Evolutionary conservation across 1,140 invertebrate genomes (phyloP).

Genomic region (Leucophenga varia): DNA sequence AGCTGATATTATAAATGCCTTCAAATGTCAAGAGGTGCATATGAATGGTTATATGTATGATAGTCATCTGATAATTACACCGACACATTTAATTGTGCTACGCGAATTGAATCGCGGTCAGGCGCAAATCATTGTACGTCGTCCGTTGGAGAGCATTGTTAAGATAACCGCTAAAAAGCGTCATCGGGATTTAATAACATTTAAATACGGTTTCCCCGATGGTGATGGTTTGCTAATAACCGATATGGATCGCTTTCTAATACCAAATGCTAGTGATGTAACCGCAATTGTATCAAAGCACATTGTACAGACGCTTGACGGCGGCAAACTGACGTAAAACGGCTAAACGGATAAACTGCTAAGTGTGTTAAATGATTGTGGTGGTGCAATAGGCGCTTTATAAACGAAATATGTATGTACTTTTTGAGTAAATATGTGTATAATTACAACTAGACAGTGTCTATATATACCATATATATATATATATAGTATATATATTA

Average conservation of each 20-base stretch:
- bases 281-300: conserved; percentile 65
- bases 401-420: too few relatives aligned
- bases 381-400: too few relatives aligned
- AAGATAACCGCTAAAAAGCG: conserved; percentile 95
- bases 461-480: too few relatives aligned
- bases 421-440: too few relatives aligned
- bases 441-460: too few relatives aligned
- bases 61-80: conserved; percentile 85
- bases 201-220: conserved; percentile 65
- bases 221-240: conserved; percentile 57
- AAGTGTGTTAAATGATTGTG: too few relatives aligned
- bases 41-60: conserved; percentile 83
- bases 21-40: conserved; percentile 89
- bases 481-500: too few relatives aligned
- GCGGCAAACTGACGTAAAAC: conserved; percentile 25
- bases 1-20: conserved; percentile 80
- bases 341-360: too few relatives aligned
- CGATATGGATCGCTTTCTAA: conserved; percentile 90
- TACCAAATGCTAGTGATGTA: conserved; percentile 87
- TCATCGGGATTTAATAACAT: conserved; percentile 92
- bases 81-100: conserved; percentile 83
- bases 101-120: conserved; percentile 76
- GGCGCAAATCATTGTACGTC: conserved; percentile 80
- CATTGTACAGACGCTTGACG: conserved; percentile 57
- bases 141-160: conserved; percentile 85